Evolutionary conservation across 2,888 invertebrate species (phyloP).

Genomic region (Heliconius aoede): DNA sequence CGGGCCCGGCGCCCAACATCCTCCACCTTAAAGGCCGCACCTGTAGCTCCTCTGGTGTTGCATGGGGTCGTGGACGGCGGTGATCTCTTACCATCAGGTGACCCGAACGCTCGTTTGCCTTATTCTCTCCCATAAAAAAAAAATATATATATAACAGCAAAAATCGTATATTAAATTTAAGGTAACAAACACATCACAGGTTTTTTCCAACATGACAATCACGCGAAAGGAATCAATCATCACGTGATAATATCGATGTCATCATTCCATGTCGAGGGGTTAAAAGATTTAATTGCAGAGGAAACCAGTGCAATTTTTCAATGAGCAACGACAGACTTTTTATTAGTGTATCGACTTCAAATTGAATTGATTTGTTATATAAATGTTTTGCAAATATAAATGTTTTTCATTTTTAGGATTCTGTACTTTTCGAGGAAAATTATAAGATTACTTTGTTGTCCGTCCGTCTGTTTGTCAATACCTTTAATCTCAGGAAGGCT

Average conservation of each 20-base stretch:
- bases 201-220: neutral
- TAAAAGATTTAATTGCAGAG: conserved; percentile 18
- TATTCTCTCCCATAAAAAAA: too few species aligned
- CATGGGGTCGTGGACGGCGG: too few species aligned
- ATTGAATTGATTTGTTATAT: neutral
- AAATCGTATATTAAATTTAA: neutral
- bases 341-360: conserved; percentile 2
- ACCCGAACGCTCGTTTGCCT: too few species aligned
- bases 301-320: conserved; percentile 14
- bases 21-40: too few species aligned
- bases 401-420: too few species aligned
- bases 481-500: too few species aligned
- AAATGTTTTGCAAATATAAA: neutral
- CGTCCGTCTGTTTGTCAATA: too few species aligned
- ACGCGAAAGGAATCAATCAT: conserved; percentile 4
- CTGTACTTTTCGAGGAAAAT: too few species aligned
- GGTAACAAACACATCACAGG: neutral
- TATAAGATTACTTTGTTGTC: too few species aligned
- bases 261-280: conserved; percentile 11
- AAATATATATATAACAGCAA: neutral
- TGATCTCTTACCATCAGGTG: too few species aligned
- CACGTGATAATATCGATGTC: conserved; percentile 2
- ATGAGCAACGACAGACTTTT: conserved; percentile 1
- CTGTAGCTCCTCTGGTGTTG: too few species aligned
- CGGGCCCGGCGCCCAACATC: too few species aligned